Conservation (phyloP, 2,888 invertebrate genomes). For the Leucophenga maculata region DNA sequence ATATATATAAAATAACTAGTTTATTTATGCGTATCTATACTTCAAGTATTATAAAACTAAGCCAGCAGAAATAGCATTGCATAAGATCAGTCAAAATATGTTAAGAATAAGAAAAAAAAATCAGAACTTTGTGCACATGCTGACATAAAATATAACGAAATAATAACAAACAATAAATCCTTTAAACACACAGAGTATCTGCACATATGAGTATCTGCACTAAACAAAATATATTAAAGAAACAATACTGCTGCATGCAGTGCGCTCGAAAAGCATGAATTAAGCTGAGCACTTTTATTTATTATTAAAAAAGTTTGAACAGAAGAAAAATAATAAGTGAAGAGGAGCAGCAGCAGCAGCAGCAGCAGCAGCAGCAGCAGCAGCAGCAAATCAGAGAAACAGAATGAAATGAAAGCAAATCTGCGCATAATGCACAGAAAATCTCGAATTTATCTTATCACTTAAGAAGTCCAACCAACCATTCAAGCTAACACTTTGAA, state of each 20-base stretch:
- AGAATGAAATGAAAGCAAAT: conserved; percentile 47
- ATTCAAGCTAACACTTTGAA: too few species aligned
- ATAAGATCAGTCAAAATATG: too few species aligned
- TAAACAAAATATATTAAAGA: background rate
- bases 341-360: conserved; percentile 27
- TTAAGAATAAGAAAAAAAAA: too few species aligned
- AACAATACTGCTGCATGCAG: conserved; percentile 29
- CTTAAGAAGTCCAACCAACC: conserved; percentile 37
- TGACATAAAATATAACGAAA: too few species aligned
- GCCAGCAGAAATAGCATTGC: too few species aligned
- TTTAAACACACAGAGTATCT: conserved; percentile 23
- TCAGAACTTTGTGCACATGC: too few species aligned
- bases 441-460: conserved; percentile 63
- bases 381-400: conserved; percentile 30
- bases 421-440: conserved; percentile 63
- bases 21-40: too few species aligned
- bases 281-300: conserved; percentile 67
- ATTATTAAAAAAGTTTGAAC: conserved; percentile 65
- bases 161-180: conserved; percentile 47
- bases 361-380: conserved; percentile 26
- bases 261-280: conserved; percentile 51
- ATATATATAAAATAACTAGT: too few species aligned
- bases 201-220: too few species aligned
- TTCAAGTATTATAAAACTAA: too few species aligned
- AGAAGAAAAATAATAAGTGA: conserved; percentile 30